Evolutionary conservation across 2,797 vertebrate species (phyloP).

Genomic region (Muscicapa striata): DNA sequence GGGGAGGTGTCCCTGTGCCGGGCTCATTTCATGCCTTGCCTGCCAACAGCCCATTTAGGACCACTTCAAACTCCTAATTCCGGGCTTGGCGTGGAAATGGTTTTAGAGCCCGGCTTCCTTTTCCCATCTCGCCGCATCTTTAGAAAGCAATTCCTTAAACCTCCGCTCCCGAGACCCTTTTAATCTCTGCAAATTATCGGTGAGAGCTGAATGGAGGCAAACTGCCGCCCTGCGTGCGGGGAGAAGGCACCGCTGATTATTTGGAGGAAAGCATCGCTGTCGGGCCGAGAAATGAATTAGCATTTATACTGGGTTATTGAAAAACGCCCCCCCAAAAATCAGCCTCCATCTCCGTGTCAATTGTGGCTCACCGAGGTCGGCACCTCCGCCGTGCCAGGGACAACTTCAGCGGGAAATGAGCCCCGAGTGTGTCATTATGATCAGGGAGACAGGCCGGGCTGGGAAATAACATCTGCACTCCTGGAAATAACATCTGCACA

Average conservation of each 20-base stretch:
- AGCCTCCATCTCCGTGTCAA: slow-evolving; percentile 18
- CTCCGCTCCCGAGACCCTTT: slow-evolving; percentile 43
- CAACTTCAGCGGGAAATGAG: slow-evolving; percentile 16
- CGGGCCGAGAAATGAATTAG: slow-evolving; percentile 43
- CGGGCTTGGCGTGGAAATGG: slow-evolving; percentile 15
- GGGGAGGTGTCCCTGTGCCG: background rate
- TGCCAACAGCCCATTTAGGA: background rate
- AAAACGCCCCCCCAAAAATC: background rate
- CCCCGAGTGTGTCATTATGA: background rate
- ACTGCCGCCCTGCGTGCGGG: background rate
- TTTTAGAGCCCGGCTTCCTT: slow-evolving; percentile 41
- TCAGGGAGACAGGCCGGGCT: background rate
- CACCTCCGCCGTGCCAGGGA: background rate
- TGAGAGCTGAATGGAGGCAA: slow-evolving; percentile 47
- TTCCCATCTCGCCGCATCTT: slow-evolving; percentile 6
- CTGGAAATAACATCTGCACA: background rate
- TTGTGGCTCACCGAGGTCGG: slow-evolving; percentile 35
- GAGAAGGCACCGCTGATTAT: background rate
- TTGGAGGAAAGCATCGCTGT: slow-evolving; percentile 23
- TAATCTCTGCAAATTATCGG: slow-evolving; percentile 67
- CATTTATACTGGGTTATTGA: slow-evolving; percentile 23
- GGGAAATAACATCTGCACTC: background rate
- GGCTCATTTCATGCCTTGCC: background rate
- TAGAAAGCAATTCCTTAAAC: slow-evolving; percentile 63
- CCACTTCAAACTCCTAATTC: slow-evolving; percentile 40